Evolutionary conservation across 2,797 vertebrate species (phyloP), one percentile per base, ranked within the genome.

Genomic region (Chelmon rostratus): DNA sequence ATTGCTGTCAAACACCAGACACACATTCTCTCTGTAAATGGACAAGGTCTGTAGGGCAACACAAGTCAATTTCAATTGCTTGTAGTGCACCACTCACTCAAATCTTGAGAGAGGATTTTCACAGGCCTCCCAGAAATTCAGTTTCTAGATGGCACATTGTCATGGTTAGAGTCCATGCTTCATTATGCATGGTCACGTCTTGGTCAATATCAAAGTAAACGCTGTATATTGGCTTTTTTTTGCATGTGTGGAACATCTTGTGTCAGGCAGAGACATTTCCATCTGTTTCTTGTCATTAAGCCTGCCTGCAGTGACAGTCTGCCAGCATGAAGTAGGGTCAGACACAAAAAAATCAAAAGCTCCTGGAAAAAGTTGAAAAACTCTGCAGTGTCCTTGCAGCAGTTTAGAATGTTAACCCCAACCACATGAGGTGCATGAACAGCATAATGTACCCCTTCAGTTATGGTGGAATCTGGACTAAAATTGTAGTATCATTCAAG

Each of bases 1-100:
- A 21, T 44, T 64, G 47, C 62, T 85, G 83, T 78, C 44, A 64
- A 50, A 79, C n/a, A 54, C 33, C 50, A 65, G 28, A 72, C 75
- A 74, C 15, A 11, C 50, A 42, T 47, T 80, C 54, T 65, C 25
- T 49, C 13, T 21, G 25, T 46, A 33, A 78, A 49, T 0, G 15
- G 68, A 82, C 38, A 68, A 78, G 52, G 42, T 75, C 50, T 50
- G 21, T 57, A 33, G 16, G n/a, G 58, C 54, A 13, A 25, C 28
- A 73, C 23, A 0, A 52, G 57, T 84, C 64, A 69, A 19, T 71
- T 69, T 74, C 28, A n/a, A 42, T 37, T 53, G n/a, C 47, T 47
- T 65, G 53, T 37, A 65, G 31, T 25, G 33, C 42, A 64, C 35
- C 25, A 33, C 6, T 63, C 35, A 12, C 9, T 79, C 71, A 57